phyloP scores from a whole-genome alignment of 2,888 invertebrate species.

The Drosophila barbarae region DNA sequence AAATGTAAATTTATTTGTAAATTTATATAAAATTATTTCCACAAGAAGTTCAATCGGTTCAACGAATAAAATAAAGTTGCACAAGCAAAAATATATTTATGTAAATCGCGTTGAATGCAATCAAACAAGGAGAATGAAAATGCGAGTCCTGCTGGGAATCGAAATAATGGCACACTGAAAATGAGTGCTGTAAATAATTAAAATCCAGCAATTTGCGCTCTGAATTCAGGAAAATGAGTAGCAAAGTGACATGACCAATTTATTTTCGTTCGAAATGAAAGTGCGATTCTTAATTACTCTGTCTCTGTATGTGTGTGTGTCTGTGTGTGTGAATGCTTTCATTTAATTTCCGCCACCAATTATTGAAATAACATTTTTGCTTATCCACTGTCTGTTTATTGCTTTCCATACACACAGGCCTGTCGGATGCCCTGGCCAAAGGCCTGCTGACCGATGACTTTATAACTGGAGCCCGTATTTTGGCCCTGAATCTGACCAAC shows the following conservation, averaged over 20 bases:
- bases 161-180: conserved; percentile 4
- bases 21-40: too few species aligned
- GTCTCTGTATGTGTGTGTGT: background rate
- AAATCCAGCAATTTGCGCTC: conserved; percentile 17
- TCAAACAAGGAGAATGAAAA: conserved; percentile 15
- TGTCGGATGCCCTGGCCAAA: conserved; percentile 87
- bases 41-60: too few species aligned
- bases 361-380: conserved; percentile 29
- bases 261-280: conserved; percentile 12
- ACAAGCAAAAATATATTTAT: conserved; percentile 5
- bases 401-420: conserved; percentile 80
- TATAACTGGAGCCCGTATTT: conserved; percentile 82
- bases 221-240: conserved; percentile 21
- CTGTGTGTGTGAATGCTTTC: conserved; percentile 13
- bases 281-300: conserved; percentile 28
- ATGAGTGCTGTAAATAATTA: conserved; percentile 28
- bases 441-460: conserved; percentile 84
- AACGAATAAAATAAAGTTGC: too few species aligned
- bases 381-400: conserved; percentile 2
- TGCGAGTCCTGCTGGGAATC: conserved; percentile 4
- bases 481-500: conserved; percentile 83
- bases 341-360: conserved; percentile 51
- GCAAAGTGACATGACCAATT: conserved; percentile 27
- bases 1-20: too few species aligned
- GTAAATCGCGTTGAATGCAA: conserved; percentile 5